A percentile compares a stretch with the other conserved stretches of the same genome.
Conservation (phyloP, 2,113 vertebrate species). For the Bagarius yarrelli region DNA sequence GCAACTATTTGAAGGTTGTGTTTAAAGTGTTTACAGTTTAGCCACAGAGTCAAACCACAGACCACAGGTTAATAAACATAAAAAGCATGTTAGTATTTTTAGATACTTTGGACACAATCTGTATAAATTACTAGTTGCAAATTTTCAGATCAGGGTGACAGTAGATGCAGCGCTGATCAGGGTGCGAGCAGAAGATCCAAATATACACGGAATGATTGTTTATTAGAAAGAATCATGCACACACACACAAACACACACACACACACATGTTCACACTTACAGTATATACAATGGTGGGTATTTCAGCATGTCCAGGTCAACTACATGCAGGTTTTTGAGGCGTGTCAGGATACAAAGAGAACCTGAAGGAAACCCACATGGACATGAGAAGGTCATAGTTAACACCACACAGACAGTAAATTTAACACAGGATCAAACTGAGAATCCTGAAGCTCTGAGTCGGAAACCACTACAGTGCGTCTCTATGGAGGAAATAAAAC, state of each 20-base stretch:
- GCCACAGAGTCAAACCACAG: not conserved
- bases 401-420: not conserved
- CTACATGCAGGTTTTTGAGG: not conserved
- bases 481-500: not conserved
- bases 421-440: not conserved
- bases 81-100: not conserved
- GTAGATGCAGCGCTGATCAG: not conserved
- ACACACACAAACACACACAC: not conserved
- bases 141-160: not conserved
- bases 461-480: not conserved
- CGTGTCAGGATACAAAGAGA: not conserved
- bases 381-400: not conserved
- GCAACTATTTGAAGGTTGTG: not conserved
- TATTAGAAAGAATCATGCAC: not conserved
- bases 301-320: not conserved
- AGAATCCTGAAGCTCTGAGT: not conserved
- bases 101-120: not conserved
- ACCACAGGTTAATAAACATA: not conserved
- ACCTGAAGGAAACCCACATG: not conserved
- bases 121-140: not conserved
- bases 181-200: not conserved
- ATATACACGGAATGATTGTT: not conserved
- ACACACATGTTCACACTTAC: not conserved
- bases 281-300: not conserved
- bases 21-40: not conserved